A percentile compares a stretch with the other conserved stretches of the same genome.
phyloP scores from a whole-genome alignment of 2,113 vertebrate genomes.

The Paradoxurus hermaphroditus region DNA sequence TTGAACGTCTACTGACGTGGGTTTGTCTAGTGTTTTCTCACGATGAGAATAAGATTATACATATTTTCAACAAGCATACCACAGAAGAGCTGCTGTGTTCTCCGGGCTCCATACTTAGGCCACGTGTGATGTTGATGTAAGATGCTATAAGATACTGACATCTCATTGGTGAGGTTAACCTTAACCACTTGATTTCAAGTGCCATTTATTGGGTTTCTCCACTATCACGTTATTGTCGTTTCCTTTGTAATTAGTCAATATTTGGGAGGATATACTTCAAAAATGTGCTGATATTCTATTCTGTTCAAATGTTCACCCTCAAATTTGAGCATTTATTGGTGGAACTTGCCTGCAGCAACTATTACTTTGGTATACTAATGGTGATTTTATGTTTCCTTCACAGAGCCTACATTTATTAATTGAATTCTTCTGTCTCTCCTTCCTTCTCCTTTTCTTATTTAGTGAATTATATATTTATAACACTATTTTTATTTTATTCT shows the following conservation, averaged over 20 bases:
- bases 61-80: not conserved
- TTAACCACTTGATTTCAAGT: not conserved
- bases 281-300: not conserved
- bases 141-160: not conserved
- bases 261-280: not conserved
- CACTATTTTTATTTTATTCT: not conserved
- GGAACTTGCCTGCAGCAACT: not conserved
- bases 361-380: not conserved
- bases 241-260: not conserved
- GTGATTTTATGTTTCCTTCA: not conserved
- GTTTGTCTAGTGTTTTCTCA: not conserved
- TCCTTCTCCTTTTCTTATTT: not conserved
- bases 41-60: not conserved
- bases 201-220: not conserved
- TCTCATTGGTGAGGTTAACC: not conserved
- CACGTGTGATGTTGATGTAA: not conserved
- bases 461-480: not conserved
- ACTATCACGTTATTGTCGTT: not conserved
- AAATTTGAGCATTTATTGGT: not conserved
- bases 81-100: not conserved
- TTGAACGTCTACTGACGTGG: accelerated
- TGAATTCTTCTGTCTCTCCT: not conserved
- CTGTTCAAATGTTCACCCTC: not conserved
- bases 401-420: not conserved
- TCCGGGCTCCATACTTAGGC: not conserved